Base-by-base conservation (phyloP, 2,888 invertebrate genomes). In the Cheilosia urbana region DNA sequence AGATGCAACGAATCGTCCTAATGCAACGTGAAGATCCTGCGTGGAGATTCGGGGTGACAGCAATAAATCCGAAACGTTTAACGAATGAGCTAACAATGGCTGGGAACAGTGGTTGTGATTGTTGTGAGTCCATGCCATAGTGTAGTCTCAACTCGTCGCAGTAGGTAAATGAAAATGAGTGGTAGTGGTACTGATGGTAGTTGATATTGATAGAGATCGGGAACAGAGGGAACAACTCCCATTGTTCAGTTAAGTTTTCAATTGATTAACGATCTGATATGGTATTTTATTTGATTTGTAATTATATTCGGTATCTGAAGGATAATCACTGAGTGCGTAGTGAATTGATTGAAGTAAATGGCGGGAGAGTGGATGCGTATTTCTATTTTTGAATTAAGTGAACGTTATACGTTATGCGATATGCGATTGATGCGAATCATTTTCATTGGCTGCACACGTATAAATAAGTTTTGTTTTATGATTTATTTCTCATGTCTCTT, bases 1-100 rank as follows among this genome's bases (percentile, higher is more conserved):
- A 85, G 85, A 85, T 85, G 85, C 85, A 85, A 81, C 85, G 85
- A 85, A 85, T 85, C 66, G 80, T 85, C 80, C 84, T 85, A 85
- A 85, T 85, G 84, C 84, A 65, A 63, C 62, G 71, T 79, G 84
- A 75, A 84, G 76, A 81, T 85, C 85, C 85, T 85, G 71, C 63
- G 57, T 72, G 71, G 72, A 76, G 72, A 81, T 77, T 63, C 68
- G 27, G 57, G 57, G 24, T 85, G 85, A 85, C 85, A 85, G 81
- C 85, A 85, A 85, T 85, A 85, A 85, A 85, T 85, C 81, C 85
- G 85, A 81, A 85, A 77, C 85, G 81, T 76, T 85, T 85, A 85
- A 85, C 81, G 85, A 85, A 81, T 77, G 63, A 57, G 40, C 71
- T 40, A 81, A 85, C 85, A 85, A 85, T 85, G n/a, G 72, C 17